Percentiles rank a stretch among this genome's conserved stretches.
Evolutionary conservation across 2,888 invertebrate species (phyloP).

Genomic region (Melanophora roralis): DNA sequence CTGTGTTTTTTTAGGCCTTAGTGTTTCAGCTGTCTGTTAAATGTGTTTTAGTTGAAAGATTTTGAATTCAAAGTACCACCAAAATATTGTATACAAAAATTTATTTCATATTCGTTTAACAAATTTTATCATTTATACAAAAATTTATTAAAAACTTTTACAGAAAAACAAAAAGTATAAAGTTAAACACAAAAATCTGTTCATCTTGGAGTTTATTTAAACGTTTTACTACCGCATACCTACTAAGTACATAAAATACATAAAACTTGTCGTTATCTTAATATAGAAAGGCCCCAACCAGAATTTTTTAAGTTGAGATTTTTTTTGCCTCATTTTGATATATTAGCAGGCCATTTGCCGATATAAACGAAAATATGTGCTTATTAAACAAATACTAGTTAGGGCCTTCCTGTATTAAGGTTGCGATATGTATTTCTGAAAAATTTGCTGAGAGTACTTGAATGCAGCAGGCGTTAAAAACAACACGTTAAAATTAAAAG

Average conservation of each 20-base stretch:
- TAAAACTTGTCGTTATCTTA: too few species aligned
- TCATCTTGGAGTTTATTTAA: not conserved
- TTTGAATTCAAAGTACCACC: constrained; percentile 41
- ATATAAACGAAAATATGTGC: too few species aligned
- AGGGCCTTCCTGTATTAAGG: too few species aligned
- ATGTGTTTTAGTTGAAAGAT: not conserved
- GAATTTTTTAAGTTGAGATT: too few species aligned
- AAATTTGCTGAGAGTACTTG: constrained; percentile 11
- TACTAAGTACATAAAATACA: not conserved
- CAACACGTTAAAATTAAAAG: constrained; percentile 24
- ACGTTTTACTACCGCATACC: constrained; percentile 1
- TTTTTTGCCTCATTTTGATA: too few species aligned
- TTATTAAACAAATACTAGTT: too few species aligned
- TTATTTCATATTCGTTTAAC: too few species aligned
- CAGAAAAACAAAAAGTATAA: too few species aligned
- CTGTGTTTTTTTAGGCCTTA: not conserved
- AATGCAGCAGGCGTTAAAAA: constrained; percentile 54
- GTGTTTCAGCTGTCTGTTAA: not conserved
- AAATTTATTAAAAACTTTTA: constrained; percentile 26
- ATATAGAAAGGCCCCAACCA: too few species aligned
- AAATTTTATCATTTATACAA: constrained; percentile 16
- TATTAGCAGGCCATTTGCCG: too few species aligned
- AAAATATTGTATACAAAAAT: constrained; percentile 17
- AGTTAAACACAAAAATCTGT: constrained; percentile 1
- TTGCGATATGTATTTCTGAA: too few species aligned